Percentiles rank a stretch among this genome's conserved stretches.
phyloP scores from a whole-genome alignment of 2,113 vertebrate species.

The Acanthisitta chloris region DNA sequence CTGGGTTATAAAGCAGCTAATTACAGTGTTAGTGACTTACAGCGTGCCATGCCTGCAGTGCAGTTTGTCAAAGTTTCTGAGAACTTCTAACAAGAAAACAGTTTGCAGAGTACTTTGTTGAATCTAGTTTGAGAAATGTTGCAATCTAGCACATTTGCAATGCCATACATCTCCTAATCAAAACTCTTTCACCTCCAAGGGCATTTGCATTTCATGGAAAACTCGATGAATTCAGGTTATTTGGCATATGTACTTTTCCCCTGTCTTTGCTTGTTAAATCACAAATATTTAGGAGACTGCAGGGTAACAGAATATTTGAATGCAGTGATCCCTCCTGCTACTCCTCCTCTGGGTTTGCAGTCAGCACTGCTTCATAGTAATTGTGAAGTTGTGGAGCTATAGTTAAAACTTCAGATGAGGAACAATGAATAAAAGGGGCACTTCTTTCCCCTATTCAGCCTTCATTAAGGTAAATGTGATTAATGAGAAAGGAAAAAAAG shows the following conservation, averaged over 20 bases:
- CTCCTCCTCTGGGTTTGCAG: neutral
- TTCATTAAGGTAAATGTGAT: neutral
- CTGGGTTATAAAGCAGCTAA: slow-evolving; percentile 41
- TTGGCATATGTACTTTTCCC: neutral
- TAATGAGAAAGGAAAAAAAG: neutral
- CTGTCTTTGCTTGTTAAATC: neutral
- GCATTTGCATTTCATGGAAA: slow-evolving; percentile 1
- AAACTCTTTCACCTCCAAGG: neutral
- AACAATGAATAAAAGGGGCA: neutral
- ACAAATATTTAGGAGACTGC: neutral
- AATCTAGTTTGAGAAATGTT: neutral
- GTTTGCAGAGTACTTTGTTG: neutral
- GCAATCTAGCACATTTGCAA: neutral
- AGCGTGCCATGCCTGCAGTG: neutral
- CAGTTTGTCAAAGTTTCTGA: neutral
- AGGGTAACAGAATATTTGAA: neutral
- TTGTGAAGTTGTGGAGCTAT: neutral
- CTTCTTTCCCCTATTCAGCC: neutral
- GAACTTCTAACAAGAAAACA: neutral
- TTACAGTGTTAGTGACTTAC: slow-evolving; percentile 19
- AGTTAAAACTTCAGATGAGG: slow-evolving; percentile 22
- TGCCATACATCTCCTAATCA: neutral
- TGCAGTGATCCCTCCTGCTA: neutral
- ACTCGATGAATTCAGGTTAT: neutral
- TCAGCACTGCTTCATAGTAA: neutral